phyloP scores from a whole-genome alignment of 2,797 vertebrate genomes.

The Tolypeutes matacus region DNA sequence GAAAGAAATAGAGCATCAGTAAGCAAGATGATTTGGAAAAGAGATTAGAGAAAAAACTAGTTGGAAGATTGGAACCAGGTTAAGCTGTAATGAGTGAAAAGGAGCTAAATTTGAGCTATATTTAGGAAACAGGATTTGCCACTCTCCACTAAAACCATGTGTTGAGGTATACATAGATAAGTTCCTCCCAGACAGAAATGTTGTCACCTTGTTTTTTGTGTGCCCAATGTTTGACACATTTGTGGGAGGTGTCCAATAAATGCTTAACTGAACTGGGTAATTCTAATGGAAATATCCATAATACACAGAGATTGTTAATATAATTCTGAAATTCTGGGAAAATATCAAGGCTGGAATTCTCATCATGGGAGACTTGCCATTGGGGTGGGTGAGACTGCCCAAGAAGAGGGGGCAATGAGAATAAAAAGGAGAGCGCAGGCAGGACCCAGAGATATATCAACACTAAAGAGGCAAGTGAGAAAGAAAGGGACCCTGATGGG shows the following conservation, averaged over 20 bases:
- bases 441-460: not conserved
- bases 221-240: not conserved
- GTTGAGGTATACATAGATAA: not conserved
- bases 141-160: not conserved
- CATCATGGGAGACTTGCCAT: not conserved
- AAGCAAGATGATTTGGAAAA: conserved; percentile 42
- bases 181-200: not conserved
- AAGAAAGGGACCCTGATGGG: not conserved
- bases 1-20: conserved; percentile 15
- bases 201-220: not conserved
- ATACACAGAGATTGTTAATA: not conserved
- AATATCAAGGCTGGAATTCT: not conserved
- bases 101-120: not conserved
- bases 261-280: conserved; percentile 27
- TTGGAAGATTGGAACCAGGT: not conserved
- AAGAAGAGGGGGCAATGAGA: not conserved
- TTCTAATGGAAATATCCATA: conserved; percentile 7
- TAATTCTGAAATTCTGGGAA: not conserved
- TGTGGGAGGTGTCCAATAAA: not conserved
- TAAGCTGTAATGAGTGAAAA: conserved; percentile 27
- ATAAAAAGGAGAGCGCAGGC: not conserved
- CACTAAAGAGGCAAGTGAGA: not conserved
- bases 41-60: conserved; percentile 30
- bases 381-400: not conserved
- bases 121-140: not conserved